A percentile compares a stretch with the other conserved stretches of the same genome.
Conservation (phyloP, 2,113 vertebrate species). For the Ceratotherium simum region DNA sequence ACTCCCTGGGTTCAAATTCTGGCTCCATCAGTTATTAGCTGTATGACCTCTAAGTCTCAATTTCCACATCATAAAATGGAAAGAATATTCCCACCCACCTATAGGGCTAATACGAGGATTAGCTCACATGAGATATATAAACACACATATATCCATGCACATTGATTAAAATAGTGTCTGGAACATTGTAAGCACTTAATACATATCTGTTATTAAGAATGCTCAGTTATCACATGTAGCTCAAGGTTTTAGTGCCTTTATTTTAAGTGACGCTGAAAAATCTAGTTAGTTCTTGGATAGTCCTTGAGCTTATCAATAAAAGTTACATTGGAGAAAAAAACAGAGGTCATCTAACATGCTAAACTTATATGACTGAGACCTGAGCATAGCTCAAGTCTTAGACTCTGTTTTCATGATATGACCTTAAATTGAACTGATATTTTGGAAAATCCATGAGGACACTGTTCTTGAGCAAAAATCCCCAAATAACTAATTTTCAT, state of each 20-base stretch:
- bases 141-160: neutral
- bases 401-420: neutral
- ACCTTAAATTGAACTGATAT: constrained; percentile 1
- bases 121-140: neutral
- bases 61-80: constrained; percentile 38
- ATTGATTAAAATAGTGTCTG: constrained; percentile 42
- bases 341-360: neutral
- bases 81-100: neutral
- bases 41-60: neutral
- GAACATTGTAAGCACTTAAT: constrained; percentile 40
- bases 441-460: neutral
- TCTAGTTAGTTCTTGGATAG: constrained; percentile 19
- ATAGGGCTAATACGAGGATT: neutral
- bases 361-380: neutral
- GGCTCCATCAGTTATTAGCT: neutral
- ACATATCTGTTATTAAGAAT: constrained; percentile 34
- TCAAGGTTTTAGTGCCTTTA: constrained; percentile 53
- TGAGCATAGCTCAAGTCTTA: neutral
- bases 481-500: constrained; percentile 23
- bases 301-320: constrained; percentile 8
- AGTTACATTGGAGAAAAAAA: neutral
- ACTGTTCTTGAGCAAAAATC: neutral
- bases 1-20: neutral
- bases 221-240: neutral
- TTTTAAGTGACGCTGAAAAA: constrained; percentile 59